Percentiles rank a stretch among this genome's conserved stretches.
Conservation (phyloP, 2,797 vertebrate species). For the Sylvilagus floridanus region DNA sequence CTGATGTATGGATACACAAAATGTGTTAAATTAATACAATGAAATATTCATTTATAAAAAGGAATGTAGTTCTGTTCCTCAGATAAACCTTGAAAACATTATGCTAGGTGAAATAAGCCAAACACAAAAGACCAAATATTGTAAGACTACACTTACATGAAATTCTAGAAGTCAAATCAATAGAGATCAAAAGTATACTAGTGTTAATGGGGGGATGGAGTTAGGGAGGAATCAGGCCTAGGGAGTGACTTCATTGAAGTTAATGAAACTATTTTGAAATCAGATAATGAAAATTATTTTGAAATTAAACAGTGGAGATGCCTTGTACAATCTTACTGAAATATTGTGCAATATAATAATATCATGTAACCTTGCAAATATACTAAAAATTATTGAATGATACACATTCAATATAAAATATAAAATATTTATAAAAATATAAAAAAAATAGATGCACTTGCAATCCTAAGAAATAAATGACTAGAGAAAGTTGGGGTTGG, state of each 20-base stretch:
- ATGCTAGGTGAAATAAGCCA: constrained; percentile 22
- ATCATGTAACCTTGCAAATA: neutral
- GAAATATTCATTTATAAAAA: constrained; percentile 29
- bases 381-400: constrained; percentile 20
- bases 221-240: neutral
- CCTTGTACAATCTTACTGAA: neutral
- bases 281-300: constrained; percentile 1
- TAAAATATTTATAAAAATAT: no score
- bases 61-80: neutral
- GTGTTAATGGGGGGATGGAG: neutral
- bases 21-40: neutral
- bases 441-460: neutral
- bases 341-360: neutral
- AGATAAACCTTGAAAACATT: constrained; percentile 27
- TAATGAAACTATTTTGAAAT: neutral
- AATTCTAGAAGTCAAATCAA: constrained; percentile 42
- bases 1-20: neutral
- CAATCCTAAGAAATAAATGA: neutral
- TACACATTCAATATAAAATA: neutral
- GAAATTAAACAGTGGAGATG: constrained; percentile 28
- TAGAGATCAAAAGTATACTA: neutral
- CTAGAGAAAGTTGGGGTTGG: neutral
- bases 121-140: neutral
- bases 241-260: neutral
- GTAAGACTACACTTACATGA: neutral